Percentiles rank a stretch among this genome's conserved stretches.
These are phyloP conservation scores for Acronicta aceris DNA, from an alignment of 2,888 invertebrate genomes.

Conservation along the genomic window DNA sequence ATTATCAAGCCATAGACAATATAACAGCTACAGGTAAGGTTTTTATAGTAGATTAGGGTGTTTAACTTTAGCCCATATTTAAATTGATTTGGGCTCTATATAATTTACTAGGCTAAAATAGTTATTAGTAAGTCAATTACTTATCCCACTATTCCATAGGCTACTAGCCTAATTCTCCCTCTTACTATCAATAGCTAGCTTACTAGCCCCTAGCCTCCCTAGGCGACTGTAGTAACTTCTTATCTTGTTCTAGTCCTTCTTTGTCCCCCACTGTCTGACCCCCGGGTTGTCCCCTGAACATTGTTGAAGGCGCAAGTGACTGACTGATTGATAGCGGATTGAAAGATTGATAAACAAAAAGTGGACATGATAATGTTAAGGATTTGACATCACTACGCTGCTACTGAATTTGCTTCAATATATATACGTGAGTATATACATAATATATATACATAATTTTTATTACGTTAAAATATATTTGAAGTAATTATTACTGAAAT, in stretches of 20 bases:
- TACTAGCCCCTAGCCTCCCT: constrained; percentile 25
- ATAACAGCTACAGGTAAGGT: not conserved
- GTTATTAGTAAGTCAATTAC: not conserved
- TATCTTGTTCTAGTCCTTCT: constrained; percentile 67
- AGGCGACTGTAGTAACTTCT: constrained; percentile 56
- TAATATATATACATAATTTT: constrained; percentile 21
- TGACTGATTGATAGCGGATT: constrained; percentile 38
- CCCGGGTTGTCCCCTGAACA: constrained; percentile 63
- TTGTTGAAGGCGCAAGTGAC: constrained; percentile 62
- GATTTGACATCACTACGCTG: constrained; percentile 53
- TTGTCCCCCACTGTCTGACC: constrained; percentile 59
- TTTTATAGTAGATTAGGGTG: not conserved
- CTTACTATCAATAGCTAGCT: constrained; percentile 15
- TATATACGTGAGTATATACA: constrained; percentile 54
- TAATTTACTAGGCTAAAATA: not conserved
- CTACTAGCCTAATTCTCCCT: constrained; percentile 5
- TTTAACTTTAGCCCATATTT: not conserved
- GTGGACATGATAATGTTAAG: constrained; percentile 54
- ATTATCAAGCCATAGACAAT: not conserved
- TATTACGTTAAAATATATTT: not conserved
- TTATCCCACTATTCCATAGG: constrained; percentile 7
- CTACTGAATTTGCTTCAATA: constrained; percentile 43
- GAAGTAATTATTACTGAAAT: too few relatives aligned
- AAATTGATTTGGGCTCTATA: not conserved
- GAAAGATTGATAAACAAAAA: constrained; percentile 34